These are phyloP conservation scores for Bufo bufo DNA, from an alignment of 2,113 vertebrate genomes.

Conservation along the genomic window DNA sequence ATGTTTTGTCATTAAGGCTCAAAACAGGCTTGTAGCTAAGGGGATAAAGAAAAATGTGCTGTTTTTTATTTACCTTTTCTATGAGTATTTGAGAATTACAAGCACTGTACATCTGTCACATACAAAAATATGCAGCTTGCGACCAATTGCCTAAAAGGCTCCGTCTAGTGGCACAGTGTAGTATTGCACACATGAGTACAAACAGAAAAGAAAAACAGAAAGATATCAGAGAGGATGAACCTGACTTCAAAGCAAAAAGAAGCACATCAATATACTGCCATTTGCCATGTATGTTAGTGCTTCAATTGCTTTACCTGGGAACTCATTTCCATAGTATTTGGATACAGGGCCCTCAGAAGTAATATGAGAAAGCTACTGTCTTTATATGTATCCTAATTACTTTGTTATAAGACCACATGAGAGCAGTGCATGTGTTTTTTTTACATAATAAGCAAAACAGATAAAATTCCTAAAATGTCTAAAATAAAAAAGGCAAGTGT, in stretches of 20 bases:
- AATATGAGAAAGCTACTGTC: neutral
- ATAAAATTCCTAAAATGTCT: too few relatives aligned
- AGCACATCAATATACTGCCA: neutral
- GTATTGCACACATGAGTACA: conserved; percentile 14
- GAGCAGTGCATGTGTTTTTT: neutral
- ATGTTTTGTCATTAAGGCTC: too few relatives aligned
- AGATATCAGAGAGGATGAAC: neutral
- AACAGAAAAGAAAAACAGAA: conserved; percentile 7
- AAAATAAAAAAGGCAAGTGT: too few relatives aligned
- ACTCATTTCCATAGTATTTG: neutral
- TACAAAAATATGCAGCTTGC: neutral
- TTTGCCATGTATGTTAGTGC: neutral
- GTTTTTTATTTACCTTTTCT: neutral
- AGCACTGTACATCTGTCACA: neutral
- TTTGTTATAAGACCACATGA: neutral
- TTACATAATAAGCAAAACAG: neutral
- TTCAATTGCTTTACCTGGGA: neutral
- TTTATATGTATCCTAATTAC: neutral
- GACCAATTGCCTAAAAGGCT: neutral
- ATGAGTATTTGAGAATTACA: neutral
- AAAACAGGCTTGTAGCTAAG: too few relatives aligned
- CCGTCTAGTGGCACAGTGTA: conserved; percentile 24
- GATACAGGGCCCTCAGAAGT: neutral
- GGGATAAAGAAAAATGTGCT: neutral
- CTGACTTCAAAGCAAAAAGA: neutral